Evolutionary conservation across 23 tunicate genomes (phyloP), one percentile per base, ranked within the genome.

Genomic region (Trididemnum clinides): DNA sequence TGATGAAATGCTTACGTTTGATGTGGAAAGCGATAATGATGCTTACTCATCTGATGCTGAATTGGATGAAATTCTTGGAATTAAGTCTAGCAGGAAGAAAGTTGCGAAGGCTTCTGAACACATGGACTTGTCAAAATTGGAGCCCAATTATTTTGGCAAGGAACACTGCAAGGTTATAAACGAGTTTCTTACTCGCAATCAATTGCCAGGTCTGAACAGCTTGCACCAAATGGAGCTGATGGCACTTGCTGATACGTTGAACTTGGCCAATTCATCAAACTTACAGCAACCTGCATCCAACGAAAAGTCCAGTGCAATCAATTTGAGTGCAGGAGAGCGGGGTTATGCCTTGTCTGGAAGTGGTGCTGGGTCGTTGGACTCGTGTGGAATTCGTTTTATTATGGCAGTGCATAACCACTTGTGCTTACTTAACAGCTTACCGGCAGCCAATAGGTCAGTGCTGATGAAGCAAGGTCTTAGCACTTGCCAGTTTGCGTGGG

Each of bases 401-500:
- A 90, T 87, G 82, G 98, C 98, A 4, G 26, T 94, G 81, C 98
- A 94, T 64, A 83, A 94, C 59, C 98, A 94, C 57, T 36, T 85
- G 19, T 94, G 94, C 54, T 54, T 94, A 50, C 85, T 89, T 10
- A 84, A 81, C 39, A 84, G 92, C 22, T 83, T 88, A 0, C 97
- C 97, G 4, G 85, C 88, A 4, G 34, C 85, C 20, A 90, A 92
- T 39, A 54, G 87, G 78, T 64, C 82, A 15, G 70, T 50, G 0
- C 57, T 92, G 54, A 51, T 94, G 28, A 89, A 80, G 29, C 88
- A 82, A 51, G 94, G 98, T 5, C 79, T 94, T 6, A 64, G 85
- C 31, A 38, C 98, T 10, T 85, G 90, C 79, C 98, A 94, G 38
- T 89, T 94, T 76, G 97, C 93, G 0, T 97, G 99, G 99, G 99